Evolutionary conservation across 2,113 vertebrate genomes (phyloP).

Genomic region (Xenus cinereus): DNA sequence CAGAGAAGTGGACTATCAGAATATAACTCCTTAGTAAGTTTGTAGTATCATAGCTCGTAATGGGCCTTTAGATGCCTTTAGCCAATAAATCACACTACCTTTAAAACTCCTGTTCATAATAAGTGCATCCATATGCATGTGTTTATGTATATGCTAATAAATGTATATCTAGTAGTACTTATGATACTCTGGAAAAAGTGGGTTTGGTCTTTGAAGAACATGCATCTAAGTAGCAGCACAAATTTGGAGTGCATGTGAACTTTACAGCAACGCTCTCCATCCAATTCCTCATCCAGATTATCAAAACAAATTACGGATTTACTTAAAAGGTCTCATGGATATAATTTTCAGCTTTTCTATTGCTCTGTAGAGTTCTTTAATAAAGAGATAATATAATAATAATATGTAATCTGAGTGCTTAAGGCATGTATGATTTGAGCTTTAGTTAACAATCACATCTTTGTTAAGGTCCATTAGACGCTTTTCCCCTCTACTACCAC

Average conservation of each 20-base stretch:
- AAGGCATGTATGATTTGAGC: background rate
- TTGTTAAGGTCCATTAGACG: background rate
- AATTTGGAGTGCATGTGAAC: background rate
- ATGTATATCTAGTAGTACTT: background rate
- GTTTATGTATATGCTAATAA: background rate
- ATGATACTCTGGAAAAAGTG: background rate
- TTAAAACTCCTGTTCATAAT: background rate
- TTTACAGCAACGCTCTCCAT: background rate
- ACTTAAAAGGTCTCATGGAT: background rate
- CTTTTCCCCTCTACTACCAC: background rate
- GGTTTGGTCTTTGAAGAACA: background rate
- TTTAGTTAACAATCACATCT: background rate
- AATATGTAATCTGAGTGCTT: background rate
- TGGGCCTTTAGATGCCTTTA: background rate
- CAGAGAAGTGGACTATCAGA: background rate
- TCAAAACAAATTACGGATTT: background rate
- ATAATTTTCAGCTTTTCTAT: background rate
- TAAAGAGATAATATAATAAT: background rate
- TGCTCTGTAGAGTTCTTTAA: background rate
- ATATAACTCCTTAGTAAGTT: background rate
- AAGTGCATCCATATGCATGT: background rate
- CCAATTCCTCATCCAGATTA: background rate
- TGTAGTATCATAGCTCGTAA: background rate
- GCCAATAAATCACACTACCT: background rate
- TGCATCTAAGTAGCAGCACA: background rate